phyloP scores from a whole-genome alignment of 2,797 vertebrate species.

The Mormyrops boulengeri region DNA sequence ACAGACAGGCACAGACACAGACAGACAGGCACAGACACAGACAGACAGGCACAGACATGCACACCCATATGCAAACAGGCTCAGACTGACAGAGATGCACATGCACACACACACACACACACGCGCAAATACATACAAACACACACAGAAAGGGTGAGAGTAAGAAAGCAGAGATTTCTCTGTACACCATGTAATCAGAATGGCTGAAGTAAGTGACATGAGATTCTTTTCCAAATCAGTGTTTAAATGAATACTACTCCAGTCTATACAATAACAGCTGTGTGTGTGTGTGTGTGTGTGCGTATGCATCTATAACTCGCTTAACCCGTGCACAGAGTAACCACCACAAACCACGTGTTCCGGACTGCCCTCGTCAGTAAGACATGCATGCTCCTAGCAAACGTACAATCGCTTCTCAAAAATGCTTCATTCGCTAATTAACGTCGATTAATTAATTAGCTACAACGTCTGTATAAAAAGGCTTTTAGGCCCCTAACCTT shows the following conservation, averaged over 20 bases:
- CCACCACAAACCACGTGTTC: background rate
- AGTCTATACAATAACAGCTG: background rate
- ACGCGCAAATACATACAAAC: background rate
- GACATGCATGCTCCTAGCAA: background rate
- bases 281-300: background rate
- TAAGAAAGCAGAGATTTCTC: background rate
- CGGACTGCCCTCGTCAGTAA: too few relatives aligned
- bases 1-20: background rate
- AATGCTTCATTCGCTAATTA: background rate
- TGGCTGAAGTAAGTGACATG: background rate
- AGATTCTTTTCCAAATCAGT: background rate
- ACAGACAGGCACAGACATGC: background rate
- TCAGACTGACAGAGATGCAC: background rate
- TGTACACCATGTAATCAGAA: background rate
- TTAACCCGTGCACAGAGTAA: background rate
- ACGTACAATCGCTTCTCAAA: background rate
- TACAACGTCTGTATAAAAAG: background rate
- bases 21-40: background rate
- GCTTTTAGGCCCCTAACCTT: background rate
- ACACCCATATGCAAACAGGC: background rate
- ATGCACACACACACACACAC: background rate
- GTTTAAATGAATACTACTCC: background rate
- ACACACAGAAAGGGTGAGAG: background rate
- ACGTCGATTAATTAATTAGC: background rate
- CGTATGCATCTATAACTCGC: background rate